Base-by-base conservation (phyloP, 1,140 invertebrate genomes). In the Drosophila pallidifrons region DNA sequence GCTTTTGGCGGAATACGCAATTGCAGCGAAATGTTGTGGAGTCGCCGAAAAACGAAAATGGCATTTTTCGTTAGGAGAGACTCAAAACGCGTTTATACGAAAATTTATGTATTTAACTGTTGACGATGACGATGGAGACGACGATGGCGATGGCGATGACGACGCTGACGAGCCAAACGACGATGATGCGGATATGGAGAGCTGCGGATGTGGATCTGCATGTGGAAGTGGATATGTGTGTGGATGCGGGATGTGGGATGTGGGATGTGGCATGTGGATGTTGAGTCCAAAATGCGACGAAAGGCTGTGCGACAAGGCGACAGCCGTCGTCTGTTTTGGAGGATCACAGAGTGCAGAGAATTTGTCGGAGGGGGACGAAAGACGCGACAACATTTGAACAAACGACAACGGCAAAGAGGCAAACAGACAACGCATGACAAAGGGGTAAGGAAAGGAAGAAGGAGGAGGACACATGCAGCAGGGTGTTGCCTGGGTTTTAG, bases 41-140 rank as follows among this genome's bases (percentile, higher is more conserved):
- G 35, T 46, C 28, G 46, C 55, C 55, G 20, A 55, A 59, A 76
- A 72, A 61, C 57, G 70, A 60, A 67, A 82, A 68, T 79, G 35
- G 47, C 64, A 52, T 65, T 76, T 55, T 54, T 25, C 11, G 25
- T 15, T 20, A 52, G 63, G 60, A 68, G 80, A 69, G 82, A 68
- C 80, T 87, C 80, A 74, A 82, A 88, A 89, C 81, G 85, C 85
- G 85, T 89, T 88, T 88, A 88, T 89, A 89, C 83, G 83, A 88
- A 85, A 88, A 88, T 88, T 88, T 89, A 88, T 88, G 83, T 89
- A 88, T 88, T 88, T 88, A 88, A 85, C 83, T 81, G 83, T 86
- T 89, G 83, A 88, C 77, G 82, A 87, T 83, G 82, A 82, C 79
- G 81, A 85, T 69, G 82, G 68, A 74, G 80, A 82, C 78, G 79